Evolutionary conservation across 2,113 vertebrate species (phyloP), one percentile per base, ranked within the genome.

Genomic region (Mystacornis crossleyi): DNA sequence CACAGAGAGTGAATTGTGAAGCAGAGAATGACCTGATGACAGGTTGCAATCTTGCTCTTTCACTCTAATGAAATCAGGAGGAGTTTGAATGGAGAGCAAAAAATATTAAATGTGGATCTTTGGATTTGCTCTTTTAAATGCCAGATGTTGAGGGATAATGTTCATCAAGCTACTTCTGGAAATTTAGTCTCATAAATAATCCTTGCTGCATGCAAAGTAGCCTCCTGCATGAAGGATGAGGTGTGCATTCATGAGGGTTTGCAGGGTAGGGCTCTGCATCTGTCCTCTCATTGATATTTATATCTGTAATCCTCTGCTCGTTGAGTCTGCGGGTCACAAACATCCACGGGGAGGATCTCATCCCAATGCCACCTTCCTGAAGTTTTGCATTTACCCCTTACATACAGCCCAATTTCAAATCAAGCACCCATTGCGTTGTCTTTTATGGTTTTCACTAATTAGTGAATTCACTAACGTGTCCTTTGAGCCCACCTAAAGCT

Each of bases 11-110:
- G 87, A 96, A 87, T 85, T 91, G 57, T 64, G 9, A 43, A 64
- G 90, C 75, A 79, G 51, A 81, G 73, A 74, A 70, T 58, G 67
- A 84, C 86, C 85, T 84, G 83, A 79, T 95, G 87, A 64, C 73
- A 87, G 84, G 73, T 90, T 94, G 31, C 81, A 93, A 0, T 93
- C 70, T 91, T 72, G 36, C 50, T 91, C 45, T 94, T 94, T 93
- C 66, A 75, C 65, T 74, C 31, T 47, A 29, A 70, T 81, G 78
- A 87, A 90, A 81, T 81, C 54, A 28, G 42, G 45, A 58, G 53
- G 58, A 73, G 24, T 60, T 40, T 89, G 66, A 95, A 73, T 40
- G n/a, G 67, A 60, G 57, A 79, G 45, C 13, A 12, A 61, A 78
- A 88, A 72, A 81, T n/a, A 79, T 29, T 54, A 79, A 69, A 38